These are phyloP conservation scores for Meandrusa payeni DNA, from an alignment of 2,888 invertebrate species.

Conservation along the genomic window DNA sequence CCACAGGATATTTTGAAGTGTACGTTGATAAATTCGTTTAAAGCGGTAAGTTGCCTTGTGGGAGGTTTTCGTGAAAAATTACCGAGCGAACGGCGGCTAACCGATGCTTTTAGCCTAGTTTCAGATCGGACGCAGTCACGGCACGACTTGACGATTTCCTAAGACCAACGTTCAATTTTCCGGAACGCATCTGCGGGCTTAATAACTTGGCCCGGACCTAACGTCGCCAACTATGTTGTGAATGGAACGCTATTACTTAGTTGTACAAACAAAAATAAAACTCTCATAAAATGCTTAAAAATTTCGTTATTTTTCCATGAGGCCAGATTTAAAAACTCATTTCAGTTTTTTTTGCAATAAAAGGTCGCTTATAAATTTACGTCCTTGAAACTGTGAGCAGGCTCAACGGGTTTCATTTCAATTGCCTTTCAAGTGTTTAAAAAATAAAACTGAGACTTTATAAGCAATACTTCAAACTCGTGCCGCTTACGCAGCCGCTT, in stretches of 20 bases:
- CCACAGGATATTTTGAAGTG: conserved; percentile 35
- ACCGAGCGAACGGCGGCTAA: conserved; percentile 43
- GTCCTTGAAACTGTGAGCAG: conserved; percentile 5
- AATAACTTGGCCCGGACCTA: conserved; percentile 42
- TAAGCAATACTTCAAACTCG: conserved; percentile 16
- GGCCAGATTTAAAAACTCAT: conserved; percentile 7
- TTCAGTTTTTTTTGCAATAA: conserved; percentile 10
- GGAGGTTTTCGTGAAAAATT: conserved; percentile 61
- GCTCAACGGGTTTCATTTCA: conserved; percentile 10
- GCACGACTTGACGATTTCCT: conserved; percentile 62
- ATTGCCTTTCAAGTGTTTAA: conserved; percentile 17
- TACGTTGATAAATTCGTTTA: conserved; percentile 49
- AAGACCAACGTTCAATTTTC: conserved; percentile 56
- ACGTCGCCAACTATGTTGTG: conserved; percentile 3
- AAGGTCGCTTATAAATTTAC: conserved; percentile 2
- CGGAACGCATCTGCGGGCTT: conserved; percentile 55
- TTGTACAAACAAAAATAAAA: conserved; percentile 5
- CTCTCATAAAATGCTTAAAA: conserved; percentile 10
- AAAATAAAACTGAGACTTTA: conserved; percentile 18
- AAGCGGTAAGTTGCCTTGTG: conserved; percentile 41
- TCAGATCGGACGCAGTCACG: conserved; percentile 51
- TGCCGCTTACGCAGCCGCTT: conserved; percentile 14
- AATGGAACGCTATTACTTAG: not conserved
- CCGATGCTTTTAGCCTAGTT: conserved; percentile 66
- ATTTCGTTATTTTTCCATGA: conserved; percentile 19